phyloP scores from a whole-genome alignment of 2,888 invertebrate species.

The Drosophila nr. perissopoda region DNA sequence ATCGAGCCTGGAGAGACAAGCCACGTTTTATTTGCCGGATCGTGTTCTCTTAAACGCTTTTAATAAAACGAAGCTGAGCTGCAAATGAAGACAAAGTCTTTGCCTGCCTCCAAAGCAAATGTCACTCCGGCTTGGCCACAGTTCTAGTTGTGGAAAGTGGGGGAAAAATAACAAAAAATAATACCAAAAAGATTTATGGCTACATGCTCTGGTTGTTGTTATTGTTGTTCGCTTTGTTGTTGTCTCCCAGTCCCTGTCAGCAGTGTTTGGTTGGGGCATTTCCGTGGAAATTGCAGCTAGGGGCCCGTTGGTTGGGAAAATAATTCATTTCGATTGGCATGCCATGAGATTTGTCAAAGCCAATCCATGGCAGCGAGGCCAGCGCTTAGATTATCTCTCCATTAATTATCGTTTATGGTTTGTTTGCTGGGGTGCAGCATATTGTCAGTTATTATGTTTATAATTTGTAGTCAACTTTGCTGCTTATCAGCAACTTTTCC shows the following conservation, averaged over 20 bases:
- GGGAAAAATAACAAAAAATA: constrained; percentile 19
- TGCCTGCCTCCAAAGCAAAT: constrained; percentile 53
- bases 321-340: constrained; percentile 74
- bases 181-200: constrained; percentile 63
- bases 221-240: constrained; percentile 36
- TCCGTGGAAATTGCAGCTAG: constrained; percentile 68
- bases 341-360: constrained; percentile 66
- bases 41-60: constrained; percentile 58
- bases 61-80: constrained; percentile 51
- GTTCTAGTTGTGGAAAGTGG: constrained; percentile 62
- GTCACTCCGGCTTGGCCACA: constrained; percentile 54
- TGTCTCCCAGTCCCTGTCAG: constrained; percentile 56
- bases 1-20: constrained; percentile 59
- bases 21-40: constrained; percentile 35
- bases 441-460: constrained; percentile 39
- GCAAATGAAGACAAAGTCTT: constrained; percentile 71
- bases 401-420: constrained; percentile 79
- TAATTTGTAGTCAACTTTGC: constrained; percentile 46
- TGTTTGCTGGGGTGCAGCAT: constrained; percentile 63
- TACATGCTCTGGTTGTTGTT: constrained; percentile 44
- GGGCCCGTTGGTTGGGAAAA: constrained; percentile 66
- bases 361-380: constrained; percentile 45
- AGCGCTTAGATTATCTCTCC: constrained; percentile 75
- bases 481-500: constrained; percentile 46
- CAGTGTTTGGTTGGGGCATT: constrained; percentile 47